A percentile compares a stretch with the other conserved stretches of the same genome.
These are phyloP conservation scores for Bedellia somnulentella DNA, from an alignment of 2,888 invertebrate species.

Conservation along the genomic window DNA sequence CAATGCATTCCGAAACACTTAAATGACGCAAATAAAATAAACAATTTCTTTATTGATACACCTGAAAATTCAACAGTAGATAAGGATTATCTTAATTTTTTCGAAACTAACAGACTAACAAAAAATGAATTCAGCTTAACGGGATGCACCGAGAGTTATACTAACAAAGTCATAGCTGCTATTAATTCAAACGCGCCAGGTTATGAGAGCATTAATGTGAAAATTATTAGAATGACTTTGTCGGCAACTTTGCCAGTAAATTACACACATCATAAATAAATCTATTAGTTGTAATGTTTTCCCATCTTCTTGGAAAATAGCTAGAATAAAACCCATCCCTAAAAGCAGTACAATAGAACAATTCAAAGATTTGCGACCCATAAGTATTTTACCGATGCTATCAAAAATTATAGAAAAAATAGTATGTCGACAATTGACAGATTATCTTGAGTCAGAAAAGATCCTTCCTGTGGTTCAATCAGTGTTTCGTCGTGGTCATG, in stretches of 20 bases:
- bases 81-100: not conserved
- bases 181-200: too few relatives aligned
- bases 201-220: not conserved
- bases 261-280: not conserved
- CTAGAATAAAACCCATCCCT: slow-evolving; percentile 1
- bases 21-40: not conserved
- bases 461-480: not conserved
- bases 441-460: too few relatives aligned
- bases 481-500: not conserved
- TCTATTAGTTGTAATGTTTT: not conserved
- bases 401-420: too few relatives aligned
- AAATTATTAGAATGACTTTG: not conserved
- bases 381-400: not conserved
- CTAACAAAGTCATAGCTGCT: not conserved
- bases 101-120: not conserved
- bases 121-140: too few relatives aligned
- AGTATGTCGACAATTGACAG: too few relatives aligned
- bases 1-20: too few relatives aligned
- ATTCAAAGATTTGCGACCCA: too few relatives aligned
- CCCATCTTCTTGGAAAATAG: not conserved
- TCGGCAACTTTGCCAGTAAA: not conserved
- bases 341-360: too few relatives aligned
- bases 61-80: not conserved
- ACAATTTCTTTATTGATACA: not conserved
- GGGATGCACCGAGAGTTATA: not conserved